Percentiles rank a stretch among this genome's conserved stretches.
Conservation (phyloP, 2,888 invertebrate species). For the Drosophila silvestris region DNA sequence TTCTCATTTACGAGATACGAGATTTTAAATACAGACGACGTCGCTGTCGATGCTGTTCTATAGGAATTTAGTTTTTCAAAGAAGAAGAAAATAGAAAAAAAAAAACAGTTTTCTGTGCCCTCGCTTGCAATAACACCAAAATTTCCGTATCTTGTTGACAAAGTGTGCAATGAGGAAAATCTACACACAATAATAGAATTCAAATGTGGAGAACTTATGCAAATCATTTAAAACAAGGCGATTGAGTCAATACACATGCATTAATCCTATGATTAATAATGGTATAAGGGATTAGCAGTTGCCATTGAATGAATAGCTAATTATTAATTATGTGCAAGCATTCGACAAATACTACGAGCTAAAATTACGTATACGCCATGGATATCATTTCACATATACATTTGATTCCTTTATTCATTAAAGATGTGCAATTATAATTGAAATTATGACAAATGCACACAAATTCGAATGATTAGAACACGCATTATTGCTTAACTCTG, state of each 20-base stretch:
- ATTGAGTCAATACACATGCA: background rate
- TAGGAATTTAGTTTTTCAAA: slow-evolving; percentile 46
- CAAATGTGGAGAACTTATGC: slow-evolving; percentile 1
- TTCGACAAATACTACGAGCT: background rate
- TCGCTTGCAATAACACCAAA: slow-evolving; percentile 35
- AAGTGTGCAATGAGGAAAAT: slow-evolving; percentile 29
- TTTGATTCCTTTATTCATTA: background rate
- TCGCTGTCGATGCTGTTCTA: slow-evolving; percentile 43
- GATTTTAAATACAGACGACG: slow-evolving; percentile 66
- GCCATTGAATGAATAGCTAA: background rate
- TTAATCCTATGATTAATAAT: background rate
- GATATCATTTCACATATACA: background rate
- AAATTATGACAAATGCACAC: background rate
- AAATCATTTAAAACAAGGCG: background rate
- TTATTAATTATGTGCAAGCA: background rate
- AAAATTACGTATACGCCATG: slow-evolving; percentile 46
- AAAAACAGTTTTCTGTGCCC: slow-evolving; percentile 6
- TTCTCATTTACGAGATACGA: slow-evolving; percentile 67
- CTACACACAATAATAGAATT: slow-evolving; percentile 2
- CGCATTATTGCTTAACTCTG: background rate
- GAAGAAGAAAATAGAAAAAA: background rate
- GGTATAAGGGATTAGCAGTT: background rate
- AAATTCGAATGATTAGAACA: background rate
- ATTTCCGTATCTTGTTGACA: slow-evolving; percentile 44
- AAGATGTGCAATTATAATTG: background rate